Conservation (phyloP, 2,888 invertebrate species). For the Epistrophe grossulariae region DNA sequence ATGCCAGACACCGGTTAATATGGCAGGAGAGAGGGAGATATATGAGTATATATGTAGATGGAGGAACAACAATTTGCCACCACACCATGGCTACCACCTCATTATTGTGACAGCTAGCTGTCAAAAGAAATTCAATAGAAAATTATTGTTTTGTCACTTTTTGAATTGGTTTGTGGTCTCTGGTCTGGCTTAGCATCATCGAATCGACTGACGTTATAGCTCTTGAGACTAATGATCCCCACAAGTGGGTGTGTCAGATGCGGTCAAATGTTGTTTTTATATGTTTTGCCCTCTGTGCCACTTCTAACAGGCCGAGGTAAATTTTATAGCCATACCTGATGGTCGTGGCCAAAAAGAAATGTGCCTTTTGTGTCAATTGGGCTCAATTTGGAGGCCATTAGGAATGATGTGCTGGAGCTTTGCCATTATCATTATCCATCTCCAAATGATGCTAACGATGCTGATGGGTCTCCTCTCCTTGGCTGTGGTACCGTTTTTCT, state of each 20-base stretch:
- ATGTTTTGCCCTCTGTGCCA: constrained; percentile 8
- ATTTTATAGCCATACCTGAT: constrained; percentile 42
- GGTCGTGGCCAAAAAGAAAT: neutral
- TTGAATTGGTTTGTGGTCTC: constrained; percentile 40
- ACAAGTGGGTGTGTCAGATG: constrained; percentile 64
- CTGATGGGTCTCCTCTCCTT: constrained; percentile 39
- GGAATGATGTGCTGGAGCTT: constrained; percentile 39
- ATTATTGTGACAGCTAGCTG: constrained; percentile 74
- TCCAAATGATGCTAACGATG: constrained; percentile 53
- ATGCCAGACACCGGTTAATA: constrained; percentile 9
- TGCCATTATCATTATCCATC: constrained; percentile 62
- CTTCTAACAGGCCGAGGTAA: constrained; percentile 47
- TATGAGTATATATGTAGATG: constrained; percentile 9
- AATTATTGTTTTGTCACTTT: constrained; percentile 72
- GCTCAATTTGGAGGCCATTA: constrained; percentile 67
- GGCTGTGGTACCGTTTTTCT: constrained; percentile 27
- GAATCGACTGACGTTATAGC: neutral
- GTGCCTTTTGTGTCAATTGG: constrained; percentile 68
- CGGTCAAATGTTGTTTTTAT: constrained; percentile 43
- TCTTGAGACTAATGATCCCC: constrained; percentile 60
- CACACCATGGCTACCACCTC: constrained; percentile 54
- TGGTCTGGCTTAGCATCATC: neutral
- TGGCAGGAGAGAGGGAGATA: neutral
- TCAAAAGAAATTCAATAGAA: constrained; percentile 70
- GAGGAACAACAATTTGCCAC: neutral